Evolutionary conservation across 1,140 invertebrate species (phyloP).

Genomic region (Pentalonia nigronervosa): DNA sequence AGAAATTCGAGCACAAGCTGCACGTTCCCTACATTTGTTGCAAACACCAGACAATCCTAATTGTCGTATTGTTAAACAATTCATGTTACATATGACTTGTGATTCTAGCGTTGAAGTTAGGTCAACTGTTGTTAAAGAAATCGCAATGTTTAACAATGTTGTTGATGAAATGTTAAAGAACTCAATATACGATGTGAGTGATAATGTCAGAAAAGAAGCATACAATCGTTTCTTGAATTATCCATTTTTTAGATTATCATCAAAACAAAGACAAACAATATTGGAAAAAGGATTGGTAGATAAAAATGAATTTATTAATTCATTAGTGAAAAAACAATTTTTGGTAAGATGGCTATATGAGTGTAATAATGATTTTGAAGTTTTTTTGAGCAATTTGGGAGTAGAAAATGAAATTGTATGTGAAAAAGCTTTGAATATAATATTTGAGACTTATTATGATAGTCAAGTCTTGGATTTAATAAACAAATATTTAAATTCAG

Average conservation of each 20-base stretch:
- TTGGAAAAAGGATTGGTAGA: constrained; percentile 38
- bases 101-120: constrained; percentile 47
- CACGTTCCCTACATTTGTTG: not conserved
- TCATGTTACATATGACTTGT: constrained; percentile 42
- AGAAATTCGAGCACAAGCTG: constrained; percentile 43
- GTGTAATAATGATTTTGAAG: constrained; percentile 21
- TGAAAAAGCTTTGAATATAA: constrained; percentile 33
- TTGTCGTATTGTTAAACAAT: constrained; percentile 15
- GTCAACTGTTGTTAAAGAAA: constrained; percentile 11
- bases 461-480: constrained; percentile 36
- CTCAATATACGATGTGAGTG: constrained; percentile 34
- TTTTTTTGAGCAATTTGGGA: not conserved
- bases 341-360: not conserved
- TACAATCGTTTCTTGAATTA: constrained; percentile 26
- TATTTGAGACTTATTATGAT: constrained; percentile 43
- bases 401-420: constrained; percentile 38
- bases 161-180: constrained; percentile 20
- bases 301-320: constrained; percentile 31
- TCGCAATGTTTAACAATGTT: constrained; percentile 32
- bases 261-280: constrained; percentile 35
- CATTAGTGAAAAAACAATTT: constrained; percentile 5
- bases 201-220: constrained; percentile 52
- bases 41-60: not conserved
- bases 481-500: not conserved
- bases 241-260: constrained; percentile 43